Conservation (phyloP, 2,113 vertebrate genomes). For the Lamprologus tigripictilis region DNA sequence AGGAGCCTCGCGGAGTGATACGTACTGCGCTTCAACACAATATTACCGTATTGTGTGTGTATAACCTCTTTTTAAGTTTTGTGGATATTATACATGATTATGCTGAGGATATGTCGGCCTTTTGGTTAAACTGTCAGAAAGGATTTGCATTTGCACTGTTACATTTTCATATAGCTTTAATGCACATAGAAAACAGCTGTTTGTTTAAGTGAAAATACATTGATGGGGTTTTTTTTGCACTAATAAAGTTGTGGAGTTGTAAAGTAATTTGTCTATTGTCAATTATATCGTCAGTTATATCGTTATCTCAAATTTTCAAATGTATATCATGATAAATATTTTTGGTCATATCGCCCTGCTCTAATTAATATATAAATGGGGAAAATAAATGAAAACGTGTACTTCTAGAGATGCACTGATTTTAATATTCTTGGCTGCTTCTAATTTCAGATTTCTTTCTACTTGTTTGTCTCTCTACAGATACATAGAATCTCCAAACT, state of each 20-base stretch:
- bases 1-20: neutral
- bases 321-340: neutral
- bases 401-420: neutral
- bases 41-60: neutral
- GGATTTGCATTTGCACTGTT: neutral
- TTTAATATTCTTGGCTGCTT: neutral
- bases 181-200: neutral
- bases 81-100: neutral
- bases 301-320: neutral
- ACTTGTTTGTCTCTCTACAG: neutral
- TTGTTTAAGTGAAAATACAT: neutral
- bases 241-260: neutral
- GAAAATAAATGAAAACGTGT: neutral
- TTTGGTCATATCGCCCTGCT: neutral
- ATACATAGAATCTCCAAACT: neutral
- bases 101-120: neutral
- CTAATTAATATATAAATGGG: neutral
- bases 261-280: neutral
- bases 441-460: neutral
- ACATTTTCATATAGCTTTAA: neutral
- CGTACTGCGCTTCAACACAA: neutral
- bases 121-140: neutral
- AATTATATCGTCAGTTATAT: neutral
- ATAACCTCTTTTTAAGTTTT: neutral
- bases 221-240: fast-evolving